Evolutionary conservation across 2,888 invertebrate genomes (phyloP), one percentile per base, ranked within the genome.

Genomic region (Panzeria rudis): DNA sequence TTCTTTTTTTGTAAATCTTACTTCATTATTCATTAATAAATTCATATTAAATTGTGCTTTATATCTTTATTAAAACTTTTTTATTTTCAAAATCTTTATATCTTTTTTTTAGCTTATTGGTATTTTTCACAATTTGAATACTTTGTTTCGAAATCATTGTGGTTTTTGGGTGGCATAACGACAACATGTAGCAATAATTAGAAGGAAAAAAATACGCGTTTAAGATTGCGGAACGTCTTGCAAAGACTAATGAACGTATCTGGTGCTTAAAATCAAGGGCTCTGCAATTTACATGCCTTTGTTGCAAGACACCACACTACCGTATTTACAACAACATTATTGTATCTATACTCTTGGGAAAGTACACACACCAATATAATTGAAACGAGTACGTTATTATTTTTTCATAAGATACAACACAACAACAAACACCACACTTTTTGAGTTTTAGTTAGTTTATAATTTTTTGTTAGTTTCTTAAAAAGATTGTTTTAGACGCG

Each of bases 241-340:
- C 89, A 88, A 88, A 89, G 89, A 90, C 91, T 90, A 90, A 84
- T 89, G 87, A 89, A 89, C 89, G 89, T 90, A 89, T 88, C 89
- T 88, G 87, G 86, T 89, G 90, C 89, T 90, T 88, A 89, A 90
- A 90, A 91, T 91, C 91, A 91, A 91, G 91, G 90, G 91, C 90
- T 90, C 89, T 88, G 88, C 90, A 89, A 90, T 91, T 90, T 90
- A 90, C 90, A 90, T 90, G 89, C 88, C 86, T 78, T 72, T 75
- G 73, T 75, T 81, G 75, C 82, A 80, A 59, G 72, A 83, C 62
- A 64, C 71, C 64, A 82, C 35, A 35, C 35, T 5, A 5, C 11
- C 75, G 52, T 62, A 66, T 71, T 73, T 59, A 79, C 61, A 87
- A 84, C 86, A 76, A 69, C 59, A 61, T 69, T 47, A 82, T 84